Conservation (phyloP, 2,888 invertebrate species). For the Parochlus steinenii region DNA sequence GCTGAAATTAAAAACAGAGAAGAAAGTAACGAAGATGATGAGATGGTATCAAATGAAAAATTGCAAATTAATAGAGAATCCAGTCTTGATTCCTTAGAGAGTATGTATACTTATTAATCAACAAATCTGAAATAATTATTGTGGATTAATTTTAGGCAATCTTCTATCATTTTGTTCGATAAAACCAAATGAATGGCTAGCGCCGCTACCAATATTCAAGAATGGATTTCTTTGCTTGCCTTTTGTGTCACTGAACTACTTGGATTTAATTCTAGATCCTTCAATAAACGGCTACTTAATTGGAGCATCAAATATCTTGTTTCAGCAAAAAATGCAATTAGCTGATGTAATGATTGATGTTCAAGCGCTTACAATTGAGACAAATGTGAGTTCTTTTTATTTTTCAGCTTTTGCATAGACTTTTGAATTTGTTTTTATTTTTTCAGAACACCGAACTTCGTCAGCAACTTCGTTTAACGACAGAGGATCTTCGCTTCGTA, state of each 20-base stretch:
- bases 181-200: slow-evolving; percentile 48
- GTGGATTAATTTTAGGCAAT: slow-evolving; percentile 19
- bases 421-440: too few species aligned
- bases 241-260: slow-evolving; percentile 85
- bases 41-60: too few species aligned
- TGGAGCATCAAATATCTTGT: slow-evolving; percentile 97
- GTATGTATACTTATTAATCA: background rate
- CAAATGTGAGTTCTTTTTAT: too few species aligned
- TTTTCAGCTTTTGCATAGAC: background rate
- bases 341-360: slow-evolving; percentile 86
- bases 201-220: slow-evolving; percentile 74
- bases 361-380: slow-evolving; percentile 72
- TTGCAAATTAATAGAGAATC: too few species aligned
- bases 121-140: background rate
- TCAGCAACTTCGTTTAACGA: slow-evolving; percentile 71
- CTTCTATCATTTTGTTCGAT: slow-evolving; percentile 23
- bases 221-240: slow-evolving; percentile 91
- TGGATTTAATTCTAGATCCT: slow-evolving; percentile 77
- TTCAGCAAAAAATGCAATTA: slow-evolving; percentile 84
- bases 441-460: slow-evolving; percentile 59
- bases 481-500: slow-evolving; percentile 89
- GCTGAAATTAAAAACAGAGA: too few species aligned
- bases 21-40: background rate
- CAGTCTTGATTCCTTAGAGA: background rate
- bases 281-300: slow-evolving; percentile 76